Evolutionary conservation across 2,888 invertebrate species (phyloP).

Genomic region (Cephus sareptanus): DNA sequence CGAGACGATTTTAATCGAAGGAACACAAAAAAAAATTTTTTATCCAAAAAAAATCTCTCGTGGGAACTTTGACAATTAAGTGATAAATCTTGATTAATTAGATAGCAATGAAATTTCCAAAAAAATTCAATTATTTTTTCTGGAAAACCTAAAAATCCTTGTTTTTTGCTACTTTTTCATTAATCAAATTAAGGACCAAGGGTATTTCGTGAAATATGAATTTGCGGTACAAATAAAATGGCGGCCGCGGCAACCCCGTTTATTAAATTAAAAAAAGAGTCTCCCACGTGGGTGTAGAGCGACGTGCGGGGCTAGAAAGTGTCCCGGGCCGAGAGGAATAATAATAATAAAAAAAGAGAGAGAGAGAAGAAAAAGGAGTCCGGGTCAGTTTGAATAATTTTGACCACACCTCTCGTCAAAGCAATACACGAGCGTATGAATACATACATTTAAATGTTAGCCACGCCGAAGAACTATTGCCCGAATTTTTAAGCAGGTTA

Average conservation of each 20-base stretch:
- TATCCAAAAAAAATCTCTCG: no score
- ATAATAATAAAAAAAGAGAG: constrained; percentile 19
- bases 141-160: no score
- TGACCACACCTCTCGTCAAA: constrained; percentile 67
- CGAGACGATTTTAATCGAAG: no score
- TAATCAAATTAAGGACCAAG: no score
- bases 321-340: constrained; percentile 46
- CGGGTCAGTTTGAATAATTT: constrained; percentile 67
- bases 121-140: no score
- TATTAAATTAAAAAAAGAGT: constrained; percentile 12
- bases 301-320: constrained; percentile 55
- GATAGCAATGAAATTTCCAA: no score
- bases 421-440: constrained; percentile 62
- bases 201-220: no score
- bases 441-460: constrained; percentile 66
- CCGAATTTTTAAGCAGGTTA: constrained; percentile 53
- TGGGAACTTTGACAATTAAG: no score
- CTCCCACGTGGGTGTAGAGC: constrained; percentile 55
- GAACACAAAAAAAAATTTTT: no score
- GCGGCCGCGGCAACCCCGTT: constrained; percentile 11
- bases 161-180: no score
- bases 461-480: constrained; percentile 59
- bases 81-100: no score
- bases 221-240: no score
- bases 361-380: constrained; percentile 55